A percentile compares a stretch with the other conserved stretches of the same genome.
Evolutionary conservation across 2,113 vertebrate genomes (phyloP).

Genomic region (Thomomys bottae): DNA sequence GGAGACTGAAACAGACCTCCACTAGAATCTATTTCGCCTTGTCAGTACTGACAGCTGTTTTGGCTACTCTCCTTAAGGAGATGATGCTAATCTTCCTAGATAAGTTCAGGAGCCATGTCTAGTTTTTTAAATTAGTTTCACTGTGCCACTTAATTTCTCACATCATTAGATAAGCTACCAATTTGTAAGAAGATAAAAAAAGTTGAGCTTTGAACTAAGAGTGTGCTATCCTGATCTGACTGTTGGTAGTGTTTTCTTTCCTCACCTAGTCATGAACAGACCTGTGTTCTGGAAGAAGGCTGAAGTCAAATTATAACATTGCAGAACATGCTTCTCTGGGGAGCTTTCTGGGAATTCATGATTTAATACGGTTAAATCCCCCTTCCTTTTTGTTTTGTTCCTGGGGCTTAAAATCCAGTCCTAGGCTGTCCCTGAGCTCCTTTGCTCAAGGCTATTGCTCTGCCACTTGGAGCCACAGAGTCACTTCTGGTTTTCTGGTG

Average conservation of each 20-base stretch:
- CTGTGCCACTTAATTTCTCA: conserved; percentile 1
- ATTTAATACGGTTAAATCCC: conserved; percentile 34
- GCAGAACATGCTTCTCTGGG: conserved; percentile 17
- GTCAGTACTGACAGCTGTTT: not conserved
- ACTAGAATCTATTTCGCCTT: not conserved
- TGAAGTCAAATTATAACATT: not conserved
- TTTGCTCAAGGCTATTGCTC: too few species aligned
- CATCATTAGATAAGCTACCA: not conserved
- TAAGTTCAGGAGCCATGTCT: not conserved
- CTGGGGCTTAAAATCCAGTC: too few species aligned
- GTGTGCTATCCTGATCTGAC: not conserved
- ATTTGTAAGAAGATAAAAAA: not conserved
- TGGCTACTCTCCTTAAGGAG: not conserved
- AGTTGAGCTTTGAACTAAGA: not conserved
- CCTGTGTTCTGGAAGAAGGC: conserved; percentile 22
- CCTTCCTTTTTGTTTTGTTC: not conserved
- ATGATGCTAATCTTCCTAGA: not conserved
- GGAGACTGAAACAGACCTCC: not conserved
- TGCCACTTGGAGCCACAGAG: too few species aligned
- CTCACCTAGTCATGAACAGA: conserved; percentile 41
- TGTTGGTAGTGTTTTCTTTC: not conserved
- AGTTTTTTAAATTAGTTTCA: not conserved
- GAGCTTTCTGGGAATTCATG: conserved; percentile 32
- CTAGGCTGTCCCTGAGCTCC: too few species aligned
- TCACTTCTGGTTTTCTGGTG: too few species aligned